A percentile compares a stretch with the other conserved stretches of the same genome.
phyloP scores from a whole-genome alignment of 1,140 invertebrate genomes.

The Vanessa atalanta region DNA sequence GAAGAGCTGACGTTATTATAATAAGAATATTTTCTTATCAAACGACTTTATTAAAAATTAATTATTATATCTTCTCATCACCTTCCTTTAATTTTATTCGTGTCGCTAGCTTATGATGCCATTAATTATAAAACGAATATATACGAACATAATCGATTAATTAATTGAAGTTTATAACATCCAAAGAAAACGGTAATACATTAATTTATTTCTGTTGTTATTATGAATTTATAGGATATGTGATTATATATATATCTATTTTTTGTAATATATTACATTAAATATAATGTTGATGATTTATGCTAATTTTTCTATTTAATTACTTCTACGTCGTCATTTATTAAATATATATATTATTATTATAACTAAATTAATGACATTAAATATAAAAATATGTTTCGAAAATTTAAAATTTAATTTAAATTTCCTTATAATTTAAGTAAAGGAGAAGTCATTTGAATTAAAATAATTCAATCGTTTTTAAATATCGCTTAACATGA shows the following conservation, averaged over 20 bases:
- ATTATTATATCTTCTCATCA: not conserved
- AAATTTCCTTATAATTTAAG: too few relatives aligned
- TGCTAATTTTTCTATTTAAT: not conserved
- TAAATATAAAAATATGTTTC: too few relatives aligned
- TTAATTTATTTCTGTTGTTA: not conserved
- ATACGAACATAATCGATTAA: not conserved
- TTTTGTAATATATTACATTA: not conserved
- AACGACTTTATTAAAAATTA: not conserved
- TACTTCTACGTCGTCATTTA: too few relatives aligned
- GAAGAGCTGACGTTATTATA: not conserved
- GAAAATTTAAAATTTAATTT: too few relatives aligned
- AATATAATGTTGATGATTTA: not conserved
- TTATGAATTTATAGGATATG: not conserved
- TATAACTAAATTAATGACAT: too few relatives aligned
- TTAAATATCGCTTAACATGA: too few relatives aligned
- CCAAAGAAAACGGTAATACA: not conserved
- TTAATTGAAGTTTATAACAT: not conserved
- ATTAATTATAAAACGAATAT: not conserved
- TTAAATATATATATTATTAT: too few relatives aligned
- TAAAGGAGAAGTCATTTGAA: too few relatives aligned
- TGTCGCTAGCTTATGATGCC: not conserved
- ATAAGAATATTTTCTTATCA: not conserved
- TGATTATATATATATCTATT: not conserved
- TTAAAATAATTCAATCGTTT: too few relatives aligned
- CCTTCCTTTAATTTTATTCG: not conserved